phyloP scores from a whole-genome alignment of 1,140 invertebrate species.

The Drosophila navojoa region DNA sequence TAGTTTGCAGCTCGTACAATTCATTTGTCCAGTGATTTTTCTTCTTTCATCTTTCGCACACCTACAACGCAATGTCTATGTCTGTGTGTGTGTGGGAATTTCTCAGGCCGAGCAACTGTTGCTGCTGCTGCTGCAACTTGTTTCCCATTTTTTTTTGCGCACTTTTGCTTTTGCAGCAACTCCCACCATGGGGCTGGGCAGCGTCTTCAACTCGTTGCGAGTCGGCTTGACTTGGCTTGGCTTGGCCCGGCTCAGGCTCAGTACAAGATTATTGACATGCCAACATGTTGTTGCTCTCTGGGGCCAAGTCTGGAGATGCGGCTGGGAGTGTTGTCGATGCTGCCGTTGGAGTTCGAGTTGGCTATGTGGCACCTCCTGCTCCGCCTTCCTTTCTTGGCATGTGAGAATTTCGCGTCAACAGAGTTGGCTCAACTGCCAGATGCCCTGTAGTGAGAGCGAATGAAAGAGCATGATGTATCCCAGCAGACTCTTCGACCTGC shows the following conservation, averaged over 20 bases:
- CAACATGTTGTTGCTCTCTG: conserved; percentile 76
- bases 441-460: background rate
- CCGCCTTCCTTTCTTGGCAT: conserved; percentile 1
- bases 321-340: background rate
- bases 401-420: conserved; percentile 54
- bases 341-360: conserved; percentile 11
- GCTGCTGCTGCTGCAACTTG: conserved; percentile 28
- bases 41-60: conserved; percentile 19
- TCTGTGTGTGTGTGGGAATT: conserved; percentile 26
- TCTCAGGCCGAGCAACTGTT: conserved; percentile 34
- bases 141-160: conserved; percentile 34
- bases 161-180: conserved; percentile 50
- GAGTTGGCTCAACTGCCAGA: background rate
- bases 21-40: conserved; percentile 12
- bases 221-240: too few relatives aligned
- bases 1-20: conserved; percentile 16
- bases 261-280: conserved; percentile 79
- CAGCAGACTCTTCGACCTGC: background rate
- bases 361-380: too few relatives aligned
- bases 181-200: conserved; percentile 34
- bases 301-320: conserved; percentile 7
- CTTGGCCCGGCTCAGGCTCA: conserved; percentile 14
- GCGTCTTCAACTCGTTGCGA: too few relatives aligned
- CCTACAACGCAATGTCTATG: conserved; percentile 2
- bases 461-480: background rate